Evolutionary conservation across 1,140 invertebrate genomes (phyloP).

Genomic region (Venustaconcha ellipsiformis): DNA sequence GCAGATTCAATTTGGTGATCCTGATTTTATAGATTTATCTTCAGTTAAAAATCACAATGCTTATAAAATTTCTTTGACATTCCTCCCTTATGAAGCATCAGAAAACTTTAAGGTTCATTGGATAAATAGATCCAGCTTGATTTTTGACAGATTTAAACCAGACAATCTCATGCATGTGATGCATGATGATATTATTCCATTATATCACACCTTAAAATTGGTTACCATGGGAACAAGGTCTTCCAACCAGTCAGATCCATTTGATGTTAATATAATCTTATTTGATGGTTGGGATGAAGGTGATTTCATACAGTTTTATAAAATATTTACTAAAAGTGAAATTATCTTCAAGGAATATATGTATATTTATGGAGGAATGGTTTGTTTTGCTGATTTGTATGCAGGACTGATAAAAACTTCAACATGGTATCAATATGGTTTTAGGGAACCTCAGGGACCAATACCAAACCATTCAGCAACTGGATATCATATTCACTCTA

Average conservation of each 20-base stretch:
- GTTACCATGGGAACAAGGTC: conserved; percentile 11
- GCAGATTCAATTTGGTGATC: conserved; percentile 11
- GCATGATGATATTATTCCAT: conserved; percentile 74
- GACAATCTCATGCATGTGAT: conserved; percentile 75
- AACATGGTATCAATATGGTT: conserved; percentile 73
- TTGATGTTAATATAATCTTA: conserved; percentile 53
- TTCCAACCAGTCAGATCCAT: conserved; percentile 7
- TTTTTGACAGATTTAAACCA: conserved; percentile 71
- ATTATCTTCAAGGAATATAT: conserved; percentile 39
- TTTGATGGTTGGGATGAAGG: conserved; percentile 44
- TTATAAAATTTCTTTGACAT: conserved; percentile 55
- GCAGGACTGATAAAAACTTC: conserved; percentile 68
- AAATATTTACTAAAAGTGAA: conserved; percentile 37
- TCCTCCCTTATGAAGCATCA: conserved; percentile 49
- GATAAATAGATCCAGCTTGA: conserved; percentile 40
- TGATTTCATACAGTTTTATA: conserved; percentile 52
- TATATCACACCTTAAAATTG: conserved; percentile 66
- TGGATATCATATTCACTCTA: conserved; percentile 37
- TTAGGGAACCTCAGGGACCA: conserved; percentile 69
- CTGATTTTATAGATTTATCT: conserved; percentile 58
- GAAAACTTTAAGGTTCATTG: conserved; percentile 32
- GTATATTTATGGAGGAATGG: conserved; percentile 15
- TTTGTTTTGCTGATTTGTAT: conserved; percentile 68
- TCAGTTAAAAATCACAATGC: conserved; percentile 65
- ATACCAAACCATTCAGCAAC: conserved; percentile 38